Evolutionary conservation across 2,888 invertebrate genomes (phyloP).

Genomic region (Zelleria hepariella): DNA sequence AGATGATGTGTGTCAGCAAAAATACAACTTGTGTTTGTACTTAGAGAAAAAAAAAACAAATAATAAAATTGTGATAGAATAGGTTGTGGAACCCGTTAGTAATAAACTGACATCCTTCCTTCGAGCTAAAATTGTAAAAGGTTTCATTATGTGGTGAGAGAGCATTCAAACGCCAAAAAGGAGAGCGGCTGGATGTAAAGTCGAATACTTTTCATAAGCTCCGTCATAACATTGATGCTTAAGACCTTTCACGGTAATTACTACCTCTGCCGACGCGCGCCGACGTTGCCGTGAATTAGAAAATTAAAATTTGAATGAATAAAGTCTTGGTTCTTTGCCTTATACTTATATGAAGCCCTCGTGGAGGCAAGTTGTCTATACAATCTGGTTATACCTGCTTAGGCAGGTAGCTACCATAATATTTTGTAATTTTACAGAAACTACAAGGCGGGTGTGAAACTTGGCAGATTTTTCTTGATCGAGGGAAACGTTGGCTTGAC

Average conservation of each 20-base stretch:
- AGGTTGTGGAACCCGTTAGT: no score
- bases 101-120: neutral
- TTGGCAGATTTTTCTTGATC: no score
- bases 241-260: conserved; percentile 71
- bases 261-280: conserved; percentile 30
- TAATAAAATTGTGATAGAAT: no score
- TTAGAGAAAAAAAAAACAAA: no score
- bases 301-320: conserved; percentile 62
- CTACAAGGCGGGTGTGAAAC: no score
- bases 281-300: conserved; percentile 49
- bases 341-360: neutral
- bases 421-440: no score
- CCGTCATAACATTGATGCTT: conserved; percentile 68
- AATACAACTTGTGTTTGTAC: neutral
- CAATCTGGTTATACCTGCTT: neutral
- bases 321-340: conserved; percentile 56
- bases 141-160: conserved; percentile 49
- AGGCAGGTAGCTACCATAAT: no score
- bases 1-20: no score
- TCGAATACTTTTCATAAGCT: conserved; percentile 67
- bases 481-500: no score
- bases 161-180: conserved; percentile 47
- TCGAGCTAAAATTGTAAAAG: conserved; percentile 2
- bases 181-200: conserved; percentile 41
- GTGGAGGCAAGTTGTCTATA: neutral